Evolutionary conservation across 2,888 invertebrate genomes (phyloP).

Genomic region (Polydrusus cervinus): DNA sequence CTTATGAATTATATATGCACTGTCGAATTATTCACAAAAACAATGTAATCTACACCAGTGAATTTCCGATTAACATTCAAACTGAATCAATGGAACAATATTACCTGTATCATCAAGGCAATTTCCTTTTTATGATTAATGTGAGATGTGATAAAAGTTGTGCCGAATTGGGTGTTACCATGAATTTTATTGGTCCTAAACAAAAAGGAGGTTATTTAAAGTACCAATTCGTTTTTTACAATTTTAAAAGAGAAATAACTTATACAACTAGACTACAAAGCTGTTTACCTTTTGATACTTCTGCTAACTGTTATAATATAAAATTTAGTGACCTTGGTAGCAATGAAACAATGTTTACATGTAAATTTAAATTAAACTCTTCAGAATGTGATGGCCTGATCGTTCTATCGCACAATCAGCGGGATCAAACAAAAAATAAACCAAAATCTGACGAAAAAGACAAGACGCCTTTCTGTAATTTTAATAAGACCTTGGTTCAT

Average conservation of each 20-base stretch:
- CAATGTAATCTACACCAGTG: neutral
- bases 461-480: neutral
- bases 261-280: neutral
- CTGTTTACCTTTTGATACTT: neutral
- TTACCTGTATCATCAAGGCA: neutral
- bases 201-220: neutral
- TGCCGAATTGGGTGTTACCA: neutral
- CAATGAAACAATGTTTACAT: neutral
- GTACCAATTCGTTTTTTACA: neutral
- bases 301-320: neutral
- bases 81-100: neutral
- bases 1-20: neutral
- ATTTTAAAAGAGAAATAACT: neutral
- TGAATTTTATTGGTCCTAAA: neutral
- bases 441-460: neutral
- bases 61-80: neutral
- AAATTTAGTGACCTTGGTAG: neutral
- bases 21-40: neutral
- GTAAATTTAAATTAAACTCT: neutral
- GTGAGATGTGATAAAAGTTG: neutral
- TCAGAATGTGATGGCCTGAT: neutral
- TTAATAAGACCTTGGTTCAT: too few relatives aligned
- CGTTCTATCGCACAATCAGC: neutral
- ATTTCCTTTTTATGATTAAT: constrained; percentile 1
- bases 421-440: neutral